Evolutionary conservation across 2,888 invertebrate species (phyloP), one percentile per base, ranked within the genome.

Genomic region (Prosopocoilus inquinatus): DNA sequence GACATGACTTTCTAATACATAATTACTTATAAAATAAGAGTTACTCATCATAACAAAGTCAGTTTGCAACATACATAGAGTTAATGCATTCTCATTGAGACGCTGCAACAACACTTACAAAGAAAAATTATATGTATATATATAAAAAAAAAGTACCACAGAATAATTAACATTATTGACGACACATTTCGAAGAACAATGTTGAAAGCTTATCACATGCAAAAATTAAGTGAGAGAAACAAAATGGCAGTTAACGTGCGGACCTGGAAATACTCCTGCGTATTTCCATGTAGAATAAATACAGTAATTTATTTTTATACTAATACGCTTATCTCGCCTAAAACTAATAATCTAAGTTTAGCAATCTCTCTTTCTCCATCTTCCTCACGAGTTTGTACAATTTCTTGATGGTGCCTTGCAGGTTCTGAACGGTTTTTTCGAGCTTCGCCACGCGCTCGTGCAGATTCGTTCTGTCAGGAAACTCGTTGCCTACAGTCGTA

Each of bases 311-410:
- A 28, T 28, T 28, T 28, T 28, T 28, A 28, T 28, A 7, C 20
- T 28, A 43, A 20, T 15, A 43, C 20, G 16, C 43, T 12, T 43
- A 43, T 20, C 39, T 15, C 49, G 45, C 46, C 32, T 49, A 57
- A 47, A 44, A 32, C 38, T 58, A 58, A 48, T 54, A 50, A 55
- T 51, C 48, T 48, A 47, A 38, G n/a, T 57, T 46, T 39, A 50
- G 33, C 45, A 55, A 51, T 38, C 44, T 44, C 39, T 51, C 34
- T 45, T 44, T 44, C 32, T 61, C 60, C 41, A 63, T 53, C 45
- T 63, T 66, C 47, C 65, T 65, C 13, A 70, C 65, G 44, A 66
- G 61, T 49, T 65, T 66, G 39, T 66, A 65, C 59, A 69, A 57
- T 47, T 64, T 63, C 15, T 66, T 65, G 35, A 70, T 60, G 9